These are phyloP conservation scores for Perdita meconis DNA, from an alignment of 2,888 invertebrate genomes.

Conservation along the genomic window DNA sequence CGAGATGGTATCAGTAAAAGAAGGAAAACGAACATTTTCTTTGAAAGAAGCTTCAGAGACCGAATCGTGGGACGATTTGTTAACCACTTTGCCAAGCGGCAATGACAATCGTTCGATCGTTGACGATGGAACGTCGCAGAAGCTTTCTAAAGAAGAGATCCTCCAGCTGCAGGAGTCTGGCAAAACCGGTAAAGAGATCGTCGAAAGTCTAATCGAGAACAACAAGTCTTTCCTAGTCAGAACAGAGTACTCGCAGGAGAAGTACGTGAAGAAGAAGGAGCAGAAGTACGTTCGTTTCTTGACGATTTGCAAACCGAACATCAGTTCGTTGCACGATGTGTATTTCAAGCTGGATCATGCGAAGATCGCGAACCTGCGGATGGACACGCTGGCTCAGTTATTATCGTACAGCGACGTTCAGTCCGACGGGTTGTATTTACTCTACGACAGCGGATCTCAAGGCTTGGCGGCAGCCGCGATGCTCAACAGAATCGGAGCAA, in stretches of 20 bases:
- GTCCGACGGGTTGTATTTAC: constrained; percentile 90
- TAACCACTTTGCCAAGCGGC: constrained; percentile 88
- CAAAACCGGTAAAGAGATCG: constrained; percentile 91
- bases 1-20: constrained; percentile 88
- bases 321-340: constrained; percentile 93
- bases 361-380: constrained; percentile 91
- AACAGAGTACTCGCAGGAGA: constrained; percentile 96
- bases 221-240: constrained; percentile 95
- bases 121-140: constrained; percentile 93
- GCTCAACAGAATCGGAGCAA: constrained; percentile 90
- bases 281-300: constrained; percentile 95
- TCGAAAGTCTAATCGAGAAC: constrained; percentile 94
- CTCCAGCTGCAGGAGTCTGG: constrained; percentile 91
- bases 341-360: constrained; percentile 92
- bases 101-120: constrained; percentile 93
- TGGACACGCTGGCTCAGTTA: constrained; percentile 96
- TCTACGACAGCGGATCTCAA: constrained; percentile 95
- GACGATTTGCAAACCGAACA: constrained; percentile 91
- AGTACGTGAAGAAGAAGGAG: constrained; percentile 97
- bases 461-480: constrained; percentile 94
- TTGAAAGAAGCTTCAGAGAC: constrained; percentile 85
- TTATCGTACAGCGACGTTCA: constrained; percentile 92
- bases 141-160: constrained; percentile 93
- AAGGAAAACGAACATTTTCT: constrained; percentile 64
- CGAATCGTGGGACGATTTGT: constrained; percentile 87